phyloP scores from a whole-genome alignment of 1,140 invertebrate genomes.

The Bombus affinis region DNA sequence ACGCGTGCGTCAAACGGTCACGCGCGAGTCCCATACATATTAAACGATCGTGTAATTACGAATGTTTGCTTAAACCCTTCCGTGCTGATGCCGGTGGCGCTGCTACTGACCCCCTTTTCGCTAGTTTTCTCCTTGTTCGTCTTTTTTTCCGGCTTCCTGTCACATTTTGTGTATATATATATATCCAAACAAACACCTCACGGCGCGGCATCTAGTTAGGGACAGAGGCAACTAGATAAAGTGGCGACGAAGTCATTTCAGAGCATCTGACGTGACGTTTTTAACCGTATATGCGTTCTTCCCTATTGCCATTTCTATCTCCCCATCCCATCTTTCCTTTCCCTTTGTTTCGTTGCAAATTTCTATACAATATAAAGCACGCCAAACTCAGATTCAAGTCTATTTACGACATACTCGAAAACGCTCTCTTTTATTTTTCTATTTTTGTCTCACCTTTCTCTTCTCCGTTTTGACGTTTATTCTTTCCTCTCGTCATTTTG shows the following conservation, averaged over 20 bases:
- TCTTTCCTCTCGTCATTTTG: not conserved
- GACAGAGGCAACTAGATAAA: slow-evolving; percentile 59
- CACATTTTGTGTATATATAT: not conserved
- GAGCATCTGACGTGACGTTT: slow-evolving; percentile 62
- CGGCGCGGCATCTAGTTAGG: not conserved
- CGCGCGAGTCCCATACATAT: slow-evolving; percentile 23
- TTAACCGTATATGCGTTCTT: slow-evolving; percentile 56
- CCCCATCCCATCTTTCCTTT: not conserved
- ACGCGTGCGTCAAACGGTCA: slow-evolving; percentile 1
- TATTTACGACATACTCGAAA: not conserved
- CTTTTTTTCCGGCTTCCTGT: not conserved
- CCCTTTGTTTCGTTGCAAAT: not conserved
- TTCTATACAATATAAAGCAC: not conserved
- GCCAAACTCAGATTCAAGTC: not conserved
- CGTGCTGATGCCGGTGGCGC: not conserved
- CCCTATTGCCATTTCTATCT: not conserved
- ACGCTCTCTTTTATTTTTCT: not conserved
- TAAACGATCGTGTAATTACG: slow-evolving; percentile 49
- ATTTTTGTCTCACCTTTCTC: not conserved
- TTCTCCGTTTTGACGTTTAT: not conserved
- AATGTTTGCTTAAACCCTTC: slow-evolving; percentile 32
- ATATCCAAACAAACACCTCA: slow-evolving; percentile 10
- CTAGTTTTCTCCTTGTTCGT: not conserved
- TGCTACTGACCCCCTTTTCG: not conserved
- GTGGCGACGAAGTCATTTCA: slow-evolving; percentile 65